phyloP scores from a whole-genome alignment of 2,797 vertebrate genomes.

The Enoplosus armatus region DNA sequence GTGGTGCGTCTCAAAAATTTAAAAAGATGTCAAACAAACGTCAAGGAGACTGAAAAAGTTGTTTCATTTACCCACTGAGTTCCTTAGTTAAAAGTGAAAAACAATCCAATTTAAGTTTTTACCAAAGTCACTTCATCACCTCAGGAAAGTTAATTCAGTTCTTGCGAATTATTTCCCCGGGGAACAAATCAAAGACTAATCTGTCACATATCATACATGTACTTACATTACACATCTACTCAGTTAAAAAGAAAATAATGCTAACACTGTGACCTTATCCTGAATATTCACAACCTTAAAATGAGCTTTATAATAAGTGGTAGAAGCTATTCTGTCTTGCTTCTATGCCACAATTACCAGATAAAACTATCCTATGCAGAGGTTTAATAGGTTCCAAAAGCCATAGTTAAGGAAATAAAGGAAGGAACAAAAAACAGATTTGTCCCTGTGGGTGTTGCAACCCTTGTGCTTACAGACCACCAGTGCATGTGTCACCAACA shows the following conservation, averaged over 20 bases:
- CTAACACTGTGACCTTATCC: background rate
- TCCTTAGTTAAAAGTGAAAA: conserved; percentile 14
- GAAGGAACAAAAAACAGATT: background rate
- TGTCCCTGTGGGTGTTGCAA: conserved; percentile 12
- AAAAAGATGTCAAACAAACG: conserved; percentile 34
- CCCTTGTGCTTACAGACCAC: background rate
- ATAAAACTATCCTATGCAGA: background rate
- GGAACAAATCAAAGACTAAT: conserved; percentile 39
- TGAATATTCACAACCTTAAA: conserved; percentile 28
- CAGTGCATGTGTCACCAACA: background rate
- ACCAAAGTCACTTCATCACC: conserved; percentile 15
- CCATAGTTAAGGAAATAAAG: background rate
- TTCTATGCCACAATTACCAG: background rate
- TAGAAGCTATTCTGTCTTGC: background rate
- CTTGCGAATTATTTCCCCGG: conserved; percentile 13
- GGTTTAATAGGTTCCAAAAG: background rate
- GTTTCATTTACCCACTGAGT: background rate
- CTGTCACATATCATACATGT: conserved; percentile 15
- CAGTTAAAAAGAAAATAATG: conserved; percentile 6
- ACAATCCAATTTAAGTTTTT: conserved; percentile 20
- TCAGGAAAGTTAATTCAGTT: conserved; percentile 4
- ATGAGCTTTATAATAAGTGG: background rate
- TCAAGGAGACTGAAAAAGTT: conserved; percentile 12
- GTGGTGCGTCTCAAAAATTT: background rate
- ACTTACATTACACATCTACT: conserved; percentile 23